A percentile compares a stretch with the other conserved stretches of the same genome.
These are phyloP conservation scores for Diadegma fenestrale DNA, from an alignment of 2,888 invertebrate genomes.

Conservation along the genomic window DNA sequence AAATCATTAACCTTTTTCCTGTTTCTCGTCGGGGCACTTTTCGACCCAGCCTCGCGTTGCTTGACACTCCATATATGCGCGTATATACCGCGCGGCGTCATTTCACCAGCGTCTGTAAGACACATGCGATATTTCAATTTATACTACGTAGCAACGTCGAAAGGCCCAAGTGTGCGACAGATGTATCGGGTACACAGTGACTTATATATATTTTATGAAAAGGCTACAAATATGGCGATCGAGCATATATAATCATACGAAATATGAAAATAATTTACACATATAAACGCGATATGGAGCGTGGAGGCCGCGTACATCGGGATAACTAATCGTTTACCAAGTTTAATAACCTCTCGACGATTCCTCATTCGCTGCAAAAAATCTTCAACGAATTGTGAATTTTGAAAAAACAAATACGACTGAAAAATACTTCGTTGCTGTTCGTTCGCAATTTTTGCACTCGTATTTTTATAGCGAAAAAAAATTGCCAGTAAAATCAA, in stretches of 20 bases:
- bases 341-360: constrained; percentile 1
- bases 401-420: background rate
- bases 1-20: constrained; percentile 47
- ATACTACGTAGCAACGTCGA: constrained; percentile 22
- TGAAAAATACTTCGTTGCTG: background rate
- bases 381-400: background rate
- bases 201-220: constrained; percentile 28
- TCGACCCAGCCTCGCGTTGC: background rate
- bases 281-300: background rate
- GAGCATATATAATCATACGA: background rate
- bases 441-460: too few species aligned
- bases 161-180: constrained; percentile 64
- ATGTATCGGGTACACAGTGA: constrained; percentile 44
- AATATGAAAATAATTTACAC: background rate
- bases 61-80: constrained; percentile 1
- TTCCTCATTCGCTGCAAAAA: background rate
- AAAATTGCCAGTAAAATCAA: too few species aligned
- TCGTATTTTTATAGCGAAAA: too few species aligned
- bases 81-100: background rate
- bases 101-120: constrained; percentile 61
- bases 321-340: background rate
- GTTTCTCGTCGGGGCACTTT: constrained; percentile 25
- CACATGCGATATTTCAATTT: constrained; percentile 62
- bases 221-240: constrained; percentile 6
- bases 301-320: background rate